These are phyloP conservation scores for Polymixis flavicincta DNA, from an alignment of 2,888 invertebrate genomes.

Conservation along the genomic window DNA sequence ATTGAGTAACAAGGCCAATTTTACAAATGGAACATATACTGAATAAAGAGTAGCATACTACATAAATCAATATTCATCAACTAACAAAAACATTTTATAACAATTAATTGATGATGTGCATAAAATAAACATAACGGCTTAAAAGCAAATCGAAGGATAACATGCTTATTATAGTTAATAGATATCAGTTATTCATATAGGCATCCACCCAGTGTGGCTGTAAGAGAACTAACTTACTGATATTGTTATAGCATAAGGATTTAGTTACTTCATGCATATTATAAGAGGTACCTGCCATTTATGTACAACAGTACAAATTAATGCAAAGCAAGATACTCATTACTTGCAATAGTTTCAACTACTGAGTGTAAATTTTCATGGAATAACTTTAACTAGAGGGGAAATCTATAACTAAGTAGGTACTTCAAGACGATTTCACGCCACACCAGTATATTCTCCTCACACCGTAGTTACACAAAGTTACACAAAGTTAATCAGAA, in stretches of 20 bases:
- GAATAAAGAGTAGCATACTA: background rate
- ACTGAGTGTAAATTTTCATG: background rate
- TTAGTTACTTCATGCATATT: too few species aligned
- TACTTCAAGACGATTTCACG: too few species aligned
- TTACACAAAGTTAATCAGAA: background rate
- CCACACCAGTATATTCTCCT: background rate
- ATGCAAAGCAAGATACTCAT: background rate
- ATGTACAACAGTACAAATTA: background rate
- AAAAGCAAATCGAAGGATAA: background rate
- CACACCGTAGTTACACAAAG: background rate
- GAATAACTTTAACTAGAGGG: background rate
- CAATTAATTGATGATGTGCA: constrained; percentile 13
- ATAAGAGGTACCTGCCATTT: background rate
- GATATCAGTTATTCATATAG: background rate
- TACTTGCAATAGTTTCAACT: background rate
- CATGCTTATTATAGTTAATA: background rate
- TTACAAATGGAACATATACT: background rate
- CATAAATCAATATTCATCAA: background rate
- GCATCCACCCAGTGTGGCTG: background rate
- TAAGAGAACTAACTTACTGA: background rate
- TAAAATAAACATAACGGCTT: constrained; percentile 29
- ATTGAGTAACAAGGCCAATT: constrained; percentile 27
- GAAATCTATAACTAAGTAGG: background rate
- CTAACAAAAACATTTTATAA: background rate
- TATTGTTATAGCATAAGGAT: background rate